Evolutionary conservation across 53 echinoderm and acorn worm genomes (phyloP).

Genomic region (Holothuria leucospilota): DNA sequence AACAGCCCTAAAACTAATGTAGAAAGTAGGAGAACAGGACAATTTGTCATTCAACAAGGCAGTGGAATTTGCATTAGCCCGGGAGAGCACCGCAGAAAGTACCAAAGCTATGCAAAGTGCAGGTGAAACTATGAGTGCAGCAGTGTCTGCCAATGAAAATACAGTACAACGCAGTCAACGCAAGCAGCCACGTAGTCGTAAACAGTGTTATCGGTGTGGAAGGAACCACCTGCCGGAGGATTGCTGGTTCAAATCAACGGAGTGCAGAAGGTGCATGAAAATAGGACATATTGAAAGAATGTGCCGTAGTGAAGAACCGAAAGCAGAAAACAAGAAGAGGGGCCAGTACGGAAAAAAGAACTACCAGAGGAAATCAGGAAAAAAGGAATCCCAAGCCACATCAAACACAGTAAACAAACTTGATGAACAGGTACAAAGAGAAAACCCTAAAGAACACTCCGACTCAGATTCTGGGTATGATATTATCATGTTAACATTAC

Average conservation of each 20-base stretch:
- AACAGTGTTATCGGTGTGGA: conserved; percentile 27
- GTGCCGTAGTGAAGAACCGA: not conserved
- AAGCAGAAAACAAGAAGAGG: no score
- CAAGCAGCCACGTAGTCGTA: not conserved
- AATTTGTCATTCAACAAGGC: no score
- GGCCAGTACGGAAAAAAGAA: no score
- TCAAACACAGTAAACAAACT: conserved; percentile 16
- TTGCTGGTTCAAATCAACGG: conserved; percentile 10
- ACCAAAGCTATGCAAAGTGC: no score
- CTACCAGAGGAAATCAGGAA: not conserved
- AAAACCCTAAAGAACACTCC: not conserved
- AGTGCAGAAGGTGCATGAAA: conserved; percentile 10
- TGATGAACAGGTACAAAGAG: not conserved
- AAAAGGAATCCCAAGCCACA: not conserved
- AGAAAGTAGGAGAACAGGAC: no score
- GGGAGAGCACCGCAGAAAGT: no score
- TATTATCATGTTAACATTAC: not conserved
- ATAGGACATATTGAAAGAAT: conserved; percentile 3
- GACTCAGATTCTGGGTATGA: no score
- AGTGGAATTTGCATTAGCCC: no score
- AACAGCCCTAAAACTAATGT: no score
- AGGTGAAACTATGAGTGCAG: no score
- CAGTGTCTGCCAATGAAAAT: no score
- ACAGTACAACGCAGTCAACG: no score
- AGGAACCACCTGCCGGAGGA: conserved; percentile 17